A percentile compares a stretch with the other conserved stretches of the same genome.
These are phyloP conservation scores for Calliphora vomitoria DNA, from an alignment of 2,888 invertebrate genomes.

Conservation along the genomic window DNA sequence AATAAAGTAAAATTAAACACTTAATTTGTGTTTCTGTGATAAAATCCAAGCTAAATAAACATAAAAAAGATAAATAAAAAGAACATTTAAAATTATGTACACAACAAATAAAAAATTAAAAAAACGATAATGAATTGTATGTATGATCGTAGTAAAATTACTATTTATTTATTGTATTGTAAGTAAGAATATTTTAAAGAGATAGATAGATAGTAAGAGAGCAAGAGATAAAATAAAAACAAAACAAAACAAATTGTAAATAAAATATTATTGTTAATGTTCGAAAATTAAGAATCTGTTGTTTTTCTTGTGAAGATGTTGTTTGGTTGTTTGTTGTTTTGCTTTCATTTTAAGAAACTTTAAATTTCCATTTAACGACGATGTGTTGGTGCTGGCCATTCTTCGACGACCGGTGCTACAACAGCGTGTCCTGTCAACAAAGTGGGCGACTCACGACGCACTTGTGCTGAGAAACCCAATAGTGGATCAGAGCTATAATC, in stretches of 20 bases:
- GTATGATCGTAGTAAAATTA: slow-evolving; percentile 61
- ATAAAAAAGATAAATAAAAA: slow-evolving; percentile 30
- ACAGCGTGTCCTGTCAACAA: slow-evolving; percentile 73
- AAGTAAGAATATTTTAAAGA: slow-evolving; percentile 47
- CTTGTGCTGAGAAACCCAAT: slow-evolving; percentile 83
- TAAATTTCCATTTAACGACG: slow-evolving; percentile 62
- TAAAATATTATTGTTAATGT: slow-evolving; percentile 71
- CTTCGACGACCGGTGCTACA: slow-evolving; percentile 74
- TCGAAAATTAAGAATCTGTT: slow-evolving; percentile 61
- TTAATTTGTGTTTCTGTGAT: slow-evolving; percentile 70
- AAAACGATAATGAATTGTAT: slow-evolving; percentile 35
- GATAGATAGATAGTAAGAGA: slow-evolving; percentile 40
- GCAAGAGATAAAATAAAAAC: slow-evolving; percentile 37
- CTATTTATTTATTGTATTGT: slow-evolving; percentile 67
- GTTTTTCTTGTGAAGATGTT: slow-evolving; percentile 58
- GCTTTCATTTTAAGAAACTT: slow-evolving; percentile 18
- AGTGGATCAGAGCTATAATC: slow-evolving; percentile 83
- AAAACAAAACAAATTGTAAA: slow-evolving; percentile 68
- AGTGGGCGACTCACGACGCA: slow-evolving; percentile 80
- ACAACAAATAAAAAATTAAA: background rate
- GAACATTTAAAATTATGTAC: slow-evolving; percentile 15
- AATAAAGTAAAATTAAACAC: background rate
- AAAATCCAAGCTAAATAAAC: slow-evolving; percentile 35
- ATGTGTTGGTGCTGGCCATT: slow-evolving; percentile 75
- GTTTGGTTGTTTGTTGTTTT: slow-evolving; percentile 38